Conservation (phyloP, 2,888 invertebrate genomes). For the Protula sp. region DNA sequence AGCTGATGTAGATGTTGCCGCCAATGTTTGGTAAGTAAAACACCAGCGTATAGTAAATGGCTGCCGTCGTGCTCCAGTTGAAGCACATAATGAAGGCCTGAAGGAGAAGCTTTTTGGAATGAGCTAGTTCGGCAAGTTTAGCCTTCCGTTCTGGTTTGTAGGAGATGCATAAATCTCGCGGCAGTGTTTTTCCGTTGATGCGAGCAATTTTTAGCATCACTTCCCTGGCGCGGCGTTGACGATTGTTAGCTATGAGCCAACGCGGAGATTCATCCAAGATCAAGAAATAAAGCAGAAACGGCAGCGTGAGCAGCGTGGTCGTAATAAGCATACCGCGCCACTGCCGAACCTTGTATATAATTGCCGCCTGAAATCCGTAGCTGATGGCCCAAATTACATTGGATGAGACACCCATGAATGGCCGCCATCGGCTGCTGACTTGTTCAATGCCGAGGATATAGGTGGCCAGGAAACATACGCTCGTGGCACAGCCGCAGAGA, state of each 20-base stretch:
- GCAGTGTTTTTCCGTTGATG: background rate
- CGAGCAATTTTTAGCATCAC: background rate
- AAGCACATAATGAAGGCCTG: background rate
- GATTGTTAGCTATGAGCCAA: background rate
- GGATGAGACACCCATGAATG: background rate
- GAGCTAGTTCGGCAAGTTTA: background rate
- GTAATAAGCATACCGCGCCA: background rate
- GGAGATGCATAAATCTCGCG: background rate
- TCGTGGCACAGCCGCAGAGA: background rate
- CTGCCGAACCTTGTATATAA: background rate
- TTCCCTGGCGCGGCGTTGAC: background rate
- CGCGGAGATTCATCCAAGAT: background rate
- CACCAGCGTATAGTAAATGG: background rate
- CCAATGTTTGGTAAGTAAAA: background rate
- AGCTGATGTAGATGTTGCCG: background rate
- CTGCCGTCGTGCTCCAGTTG: background rate
- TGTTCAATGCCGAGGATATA: background rate
- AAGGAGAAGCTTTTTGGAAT: background rate
- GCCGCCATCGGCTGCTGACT: background rate
- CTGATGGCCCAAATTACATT: background rate
- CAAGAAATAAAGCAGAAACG: background rate
- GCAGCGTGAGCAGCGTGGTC: background rate
- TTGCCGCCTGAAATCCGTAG: background rate
- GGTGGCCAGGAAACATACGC: background rate
- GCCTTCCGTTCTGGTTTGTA: background rate